Evolutionary conservation across 2,797 vertebrate genomes (phyloP).

Genomic region (Xenentodon cancila): DNA sequence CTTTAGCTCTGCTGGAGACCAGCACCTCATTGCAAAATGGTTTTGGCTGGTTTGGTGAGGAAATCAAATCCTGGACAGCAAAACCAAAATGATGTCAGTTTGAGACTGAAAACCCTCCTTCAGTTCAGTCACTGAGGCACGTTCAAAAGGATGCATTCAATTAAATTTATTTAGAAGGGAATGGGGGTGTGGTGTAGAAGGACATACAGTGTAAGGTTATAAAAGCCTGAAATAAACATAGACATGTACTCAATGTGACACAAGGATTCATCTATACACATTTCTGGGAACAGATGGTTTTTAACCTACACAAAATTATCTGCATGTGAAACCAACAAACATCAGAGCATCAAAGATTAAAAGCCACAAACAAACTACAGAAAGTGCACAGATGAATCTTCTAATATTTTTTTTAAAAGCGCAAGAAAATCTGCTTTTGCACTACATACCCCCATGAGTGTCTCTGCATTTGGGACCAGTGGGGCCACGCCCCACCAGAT

Average conservation of each 20-base stretch:
- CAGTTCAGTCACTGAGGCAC: constrained; percentile 55
- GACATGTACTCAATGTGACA: constrained; percentile 2
- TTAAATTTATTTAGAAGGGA: constrained; percentile 50
- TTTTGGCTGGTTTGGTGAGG: constrained; percentile 71
- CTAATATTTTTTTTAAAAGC: too few species aligned
- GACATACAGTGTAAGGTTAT: constrained; percentile 29
- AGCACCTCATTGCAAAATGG: constrained; percentile 76
- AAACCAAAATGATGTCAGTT: constrained; percentile 68
- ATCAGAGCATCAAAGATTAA: neutral
- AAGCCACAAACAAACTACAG: too few species aligned
- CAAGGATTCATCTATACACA: neutral
- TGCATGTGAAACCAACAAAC: too few species aligned
- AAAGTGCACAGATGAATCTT: too few species aligned
- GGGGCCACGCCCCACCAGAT: too few species aligned
- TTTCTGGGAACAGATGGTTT: neutral
- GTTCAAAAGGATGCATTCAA: constrained; percentile 66
- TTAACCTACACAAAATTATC: too few species aligned
- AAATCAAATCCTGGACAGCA: constrained; percentile 71
- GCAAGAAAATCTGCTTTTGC: too few species aligned
- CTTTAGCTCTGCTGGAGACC: constrained; percentile 73
- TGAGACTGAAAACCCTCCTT: constrained; percentile 53
- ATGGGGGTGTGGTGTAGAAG: constrained; percentile 10
- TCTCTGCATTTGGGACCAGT: too few species aligned
- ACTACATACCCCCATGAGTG: too few species aligned
- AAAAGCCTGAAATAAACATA: constrained; percentile 6